These are phyloP conservation scores for Hestina assimilis DNA, from an alignment of 1,140 invertebrate species.

Conservation along the genomic window DNA sequence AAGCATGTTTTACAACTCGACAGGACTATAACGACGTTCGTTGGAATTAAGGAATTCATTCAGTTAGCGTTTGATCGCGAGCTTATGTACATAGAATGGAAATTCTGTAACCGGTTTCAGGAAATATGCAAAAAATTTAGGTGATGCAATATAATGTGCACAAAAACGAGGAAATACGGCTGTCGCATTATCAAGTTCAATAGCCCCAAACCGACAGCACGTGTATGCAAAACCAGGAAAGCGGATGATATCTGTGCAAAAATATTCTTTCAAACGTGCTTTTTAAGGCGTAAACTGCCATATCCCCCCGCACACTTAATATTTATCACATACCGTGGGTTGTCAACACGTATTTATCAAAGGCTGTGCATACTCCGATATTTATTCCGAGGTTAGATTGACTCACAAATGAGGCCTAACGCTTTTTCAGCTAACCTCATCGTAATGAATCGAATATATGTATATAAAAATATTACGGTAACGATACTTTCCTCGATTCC, in stretches of 20 bases:
- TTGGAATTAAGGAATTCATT: slow-evolving; percentile 33
- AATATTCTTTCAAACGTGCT: slow-evolving; percentile 51
- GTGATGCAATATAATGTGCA: slow-evolving; percentile 64
- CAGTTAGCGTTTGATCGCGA: slow-evolving; percentile 20
- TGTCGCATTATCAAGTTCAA: slow-evolving; percentile 77
- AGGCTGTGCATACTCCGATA: slow-evolving; percentile 49
- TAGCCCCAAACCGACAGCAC: slow-evolving; percentile 71
- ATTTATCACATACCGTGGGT: slow-evolving; percentile 60
- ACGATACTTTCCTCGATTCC: slow-evolving; percentile 77
- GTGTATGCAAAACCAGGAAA: slow-evolving; percentile 72
- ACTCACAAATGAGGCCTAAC: slow-evolving; percentile 45
- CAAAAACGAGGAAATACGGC: slow-evolving; percentile 64
- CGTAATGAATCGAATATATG: slow-evolving; percentile 1
- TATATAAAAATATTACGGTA: slow-evolving; percentile 10
- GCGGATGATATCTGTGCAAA: slow-evolving; percentile 51
- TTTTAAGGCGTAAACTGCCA: slow-evolving; percentile 64
- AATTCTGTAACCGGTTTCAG: slow-evolving; percentile 28
- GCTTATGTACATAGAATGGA: slow-evolving; percentile 19
- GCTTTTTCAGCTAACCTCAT: slow-evolving; percentile 13
- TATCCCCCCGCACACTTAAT: slow-evolving; percentile 39
- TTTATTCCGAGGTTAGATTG: slow-evolving; percentile 41
- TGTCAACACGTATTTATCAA: slow-evolving; percentile 71
- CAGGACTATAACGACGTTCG: slow-evolving; percentile 28
- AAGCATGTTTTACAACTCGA: slow-evolving; percentile 30
- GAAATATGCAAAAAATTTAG: slow-evolving; percentile 49